Base-by-base conservation (phyloP, 2,888 invertebrate genomes). In the Drosophila gaucha region DNA sequence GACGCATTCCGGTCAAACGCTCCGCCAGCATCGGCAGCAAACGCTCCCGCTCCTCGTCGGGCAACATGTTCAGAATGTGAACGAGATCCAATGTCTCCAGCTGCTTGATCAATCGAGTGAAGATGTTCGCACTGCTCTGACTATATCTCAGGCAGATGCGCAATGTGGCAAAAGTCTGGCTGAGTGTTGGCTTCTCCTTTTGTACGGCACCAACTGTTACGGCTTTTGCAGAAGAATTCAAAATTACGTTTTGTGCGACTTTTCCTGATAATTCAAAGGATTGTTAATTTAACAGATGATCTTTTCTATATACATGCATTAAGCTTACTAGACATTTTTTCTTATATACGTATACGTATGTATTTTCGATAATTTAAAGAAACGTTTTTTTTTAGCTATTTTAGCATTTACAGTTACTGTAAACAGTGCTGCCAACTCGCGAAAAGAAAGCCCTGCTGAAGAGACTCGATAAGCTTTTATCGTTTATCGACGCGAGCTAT, bases 11-110 rank as follows among this genome's bases (percentile, higher is more conserved):
- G 0, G 18, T 54, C 68, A 71, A 10, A 3, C 59, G 55, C 9
- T 33, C 1, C 1, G 38, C 52, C 8, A 75, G 12, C 70, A 75
- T 57, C 6, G 47, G 64, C 55, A 75, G 20, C 14, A 73, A 33
- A 1, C 52, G 35, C 6, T 24, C 6, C 1, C 69, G 33, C 26
- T 75, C 65, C 1, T 28, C 30, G 5, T 44, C 10, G 3, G 49
- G 47, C 49, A 69, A 16, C 6, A 1, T 3, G 0, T 30, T 31
- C 2, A 44, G 24, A 6, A 47, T 36, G 10, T 18, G 2, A 1
- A 28, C 12, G 0, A 74, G 20, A 1, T 70, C n/a, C 2, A 14
- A 28, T 9, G 18, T 14, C 68, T 57, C 74, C 44, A 73, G 10
- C 3, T 33, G 2, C 16, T 30, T 52, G 6, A 69, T 33, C 1